These are phyloP conservation scores for Caenorhabditis sp. DNA, from an alignment of 2,888 invertebrate genomes.

Conservation along the genomic window DNA sequence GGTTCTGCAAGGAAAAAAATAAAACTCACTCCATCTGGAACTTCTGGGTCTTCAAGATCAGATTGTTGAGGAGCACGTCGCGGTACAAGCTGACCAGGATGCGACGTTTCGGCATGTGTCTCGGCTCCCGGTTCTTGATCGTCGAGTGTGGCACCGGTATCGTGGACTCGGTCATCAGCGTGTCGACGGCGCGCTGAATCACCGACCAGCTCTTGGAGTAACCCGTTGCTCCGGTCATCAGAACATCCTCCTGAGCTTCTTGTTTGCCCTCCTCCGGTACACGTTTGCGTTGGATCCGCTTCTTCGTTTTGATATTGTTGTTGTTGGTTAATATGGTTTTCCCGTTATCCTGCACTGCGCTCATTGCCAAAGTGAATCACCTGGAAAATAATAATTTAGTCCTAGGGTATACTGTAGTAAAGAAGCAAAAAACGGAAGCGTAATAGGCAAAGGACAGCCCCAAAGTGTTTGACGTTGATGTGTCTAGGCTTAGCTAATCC, in stretches of 20 bases:
- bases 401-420: constrained; percentile 15
- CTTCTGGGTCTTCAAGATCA: constrained; percentile 37
- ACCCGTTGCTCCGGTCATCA: constrained; percentile 33
- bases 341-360: constrained; percentile 40
- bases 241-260: constrained; percentile 15
- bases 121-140: constrained; percentile 34
- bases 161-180: constrained; percentile 35
- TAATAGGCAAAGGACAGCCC: not conserved
- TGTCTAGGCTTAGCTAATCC: constrained; percentile 11
- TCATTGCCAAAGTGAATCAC: constrained; percentile 44
- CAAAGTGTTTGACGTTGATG: constrained; percentile 16
- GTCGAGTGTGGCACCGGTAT: constrained; percentile 39
- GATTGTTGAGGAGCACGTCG: constrained; percentile 40
- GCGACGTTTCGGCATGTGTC: constrained; percentile 45
- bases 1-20: not conserved
- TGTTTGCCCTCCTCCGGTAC: constrained; percentile 19
- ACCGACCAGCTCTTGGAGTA: constrained; percentile 46
- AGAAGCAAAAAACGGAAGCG: not conserved
- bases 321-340: constrained; percentile 9
- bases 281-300: constrained; percentile 35
- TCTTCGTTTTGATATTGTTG: constrained; percentile 11
- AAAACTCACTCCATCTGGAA: constrained; percentile 47
- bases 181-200: constrained; percentile 43
- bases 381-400: constrained; percentile 13
- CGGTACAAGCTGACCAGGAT: constrained; percentile 34